These are phyloP conservation scores for Thereva nobilitata DNA, from an alignment of 2,888 invertebrate species.

Conservation along the genomic window DNA sequence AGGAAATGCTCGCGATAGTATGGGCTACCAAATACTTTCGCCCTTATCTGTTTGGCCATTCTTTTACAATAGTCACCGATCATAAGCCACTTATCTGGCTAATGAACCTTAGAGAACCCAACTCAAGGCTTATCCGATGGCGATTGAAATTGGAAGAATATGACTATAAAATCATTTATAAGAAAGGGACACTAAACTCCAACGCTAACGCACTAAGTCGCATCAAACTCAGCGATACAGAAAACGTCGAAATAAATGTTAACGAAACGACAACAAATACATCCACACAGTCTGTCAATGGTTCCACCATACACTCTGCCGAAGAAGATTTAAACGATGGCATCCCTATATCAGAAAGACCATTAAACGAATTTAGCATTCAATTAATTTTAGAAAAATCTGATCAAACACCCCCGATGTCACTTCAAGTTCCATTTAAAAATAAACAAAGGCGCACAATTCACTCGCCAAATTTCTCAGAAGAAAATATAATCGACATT, in stretches of 20 bases:
- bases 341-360: constrained; percentile 44
- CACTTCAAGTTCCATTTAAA: constrained; percentile 38
- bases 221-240: no score
- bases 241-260: constrained; percentile 14
- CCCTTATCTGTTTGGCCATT: no score
- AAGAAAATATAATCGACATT: constrained; percentile 37
- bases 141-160: no score
- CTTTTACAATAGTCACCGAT: no score
- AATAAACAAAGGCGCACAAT: constrained; percentile 42
- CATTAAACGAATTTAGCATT: constrained; percentile 42
- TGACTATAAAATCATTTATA: no score
- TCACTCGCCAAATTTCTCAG: constrained; percentile 32
- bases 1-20: no score
- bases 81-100: no score
- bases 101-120: no score
- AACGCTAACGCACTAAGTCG: no score
- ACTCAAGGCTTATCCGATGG: no score
- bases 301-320: constrained; percentile 39
- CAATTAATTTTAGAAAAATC: constrained; percentile 36
- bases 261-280: constrained; percentile 17
- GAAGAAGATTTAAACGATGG: constrained; percentile 41
- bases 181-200: no score
- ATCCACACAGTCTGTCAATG: background rate
- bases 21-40: no score
- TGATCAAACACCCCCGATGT: constrained; percentile 27